Base-by-base conservation (phyloP, 2,888 invertebrate species). In the Phytoseiulus persimilis region DNA sequence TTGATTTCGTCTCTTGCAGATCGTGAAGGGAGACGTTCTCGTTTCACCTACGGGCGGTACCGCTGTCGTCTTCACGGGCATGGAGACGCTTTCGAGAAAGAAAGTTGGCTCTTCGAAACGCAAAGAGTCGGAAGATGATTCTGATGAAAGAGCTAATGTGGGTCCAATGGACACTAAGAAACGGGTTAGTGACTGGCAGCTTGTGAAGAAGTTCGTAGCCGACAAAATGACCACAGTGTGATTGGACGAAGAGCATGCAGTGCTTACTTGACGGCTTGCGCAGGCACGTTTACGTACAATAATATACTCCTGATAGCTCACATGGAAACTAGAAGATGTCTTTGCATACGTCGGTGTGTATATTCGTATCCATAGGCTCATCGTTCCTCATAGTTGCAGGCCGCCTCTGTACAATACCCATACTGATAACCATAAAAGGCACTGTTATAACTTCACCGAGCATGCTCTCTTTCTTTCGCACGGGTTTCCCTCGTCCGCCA, bases 101-200 rank as follows among this genome's bases (percentile, higher is more conserved):
- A 87, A 32, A 87, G 87, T 87, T 23, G 87, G 32, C 11, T 33
- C 32, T 0, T 39, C n/a, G 39, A 87, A 32, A 31, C 32, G 87
- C 28, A 87, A 87, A 18, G 87, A 87, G 6, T n/a, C 32, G 1
- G 87, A 32, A 87, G 23, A 32, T 6, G 87, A 87, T 14, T n/a
- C 32, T 11, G 87, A 32, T 28, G 33, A 33, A 5, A 87, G 87
- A 32, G 87, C n/a, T 1, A n/a, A 87, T 45, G 32, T 87, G 32
- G 87, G 87, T n/a, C 87, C 87, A 33, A 31, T 87, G 87, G 87
- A 87, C 87, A 87, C 87, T n/a, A 87, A 87, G 87, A 87, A 87
- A 45, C 32, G 87, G 87, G 87, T 87, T 87, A 87, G 87, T 87
- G 87, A 6, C 65, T 65, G 65, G 65, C 65, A 65, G 18, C 65